Conservation (phyloP, 2,888 invertebrate species). For the Catotricha subobsoleta region DNA sequence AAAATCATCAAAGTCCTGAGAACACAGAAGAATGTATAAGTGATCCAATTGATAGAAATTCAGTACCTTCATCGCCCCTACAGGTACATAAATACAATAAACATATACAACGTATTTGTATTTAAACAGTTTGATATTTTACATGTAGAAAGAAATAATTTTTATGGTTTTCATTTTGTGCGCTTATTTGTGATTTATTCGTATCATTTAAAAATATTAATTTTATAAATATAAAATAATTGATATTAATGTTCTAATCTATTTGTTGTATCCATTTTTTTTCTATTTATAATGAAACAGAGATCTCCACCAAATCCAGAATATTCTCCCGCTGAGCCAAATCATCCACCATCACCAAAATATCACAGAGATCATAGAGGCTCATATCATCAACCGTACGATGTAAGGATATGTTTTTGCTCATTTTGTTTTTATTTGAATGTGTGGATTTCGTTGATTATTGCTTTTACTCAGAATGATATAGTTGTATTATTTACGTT, state of each 20-base stretch:
- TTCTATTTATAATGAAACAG: conserved; percentile 10
- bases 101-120: too few relatives aligned
- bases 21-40: conserved; percentile 23
- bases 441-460: not conserved
- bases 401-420: conserved; percentile 20
- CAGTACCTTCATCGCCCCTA: conserved; percentile 21
- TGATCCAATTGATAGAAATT: conserved; percentile 18
- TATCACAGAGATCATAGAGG: conserved; percentile 26
- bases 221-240: not conserved
- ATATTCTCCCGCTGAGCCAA: conserved; percentile 20
- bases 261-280: not conserved
- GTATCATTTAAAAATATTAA: too few relatives aligned
- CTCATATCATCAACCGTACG: conserved; percentile 27
- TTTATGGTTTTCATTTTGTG: too few relatives aligned
- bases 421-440: not conserved
- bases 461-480: too few relatives aligned
- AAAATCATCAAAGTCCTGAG: conserved; percentile 28
- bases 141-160: too few relatives aligned
- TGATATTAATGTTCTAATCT: not conserved
- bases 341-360: conserved; percentile 25
- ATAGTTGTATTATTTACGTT: too few relatives aligned
- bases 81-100: conserved; percentile 21
- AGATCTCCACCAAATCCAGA: conserved; percentile 17
- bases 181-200: too few relatives aligned
- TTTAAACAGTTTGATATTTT: too few relatives aligned